Conservation (phyloP, 2,797 vertebrate species). For the Benthosema pterotum region DNA sequence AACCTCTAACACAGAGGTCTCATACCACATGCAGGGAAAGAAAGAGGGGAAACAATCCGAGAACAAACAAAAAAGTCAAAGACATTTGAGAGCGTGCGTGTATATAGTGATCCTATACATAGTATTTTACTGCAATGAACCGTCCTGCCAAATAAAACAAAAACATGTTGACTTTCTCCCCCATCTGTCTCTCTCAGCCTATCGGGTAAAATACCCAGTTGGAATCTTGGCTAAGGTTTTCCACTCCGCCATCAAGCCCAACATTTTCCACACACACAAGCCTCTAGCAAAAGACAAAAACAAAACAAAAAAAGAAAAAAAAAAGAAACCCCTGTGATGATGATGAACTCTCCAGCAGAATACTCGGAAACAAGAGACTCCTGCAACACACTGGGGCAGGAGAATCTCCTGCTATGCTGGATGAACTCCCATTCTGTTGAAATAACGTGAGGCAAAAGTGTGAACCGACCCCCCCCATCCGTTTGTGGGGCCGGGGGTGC, state of each 20-base stretch:
- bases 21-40: slow-evolving; percentile 42
- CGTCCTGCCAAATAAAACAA: slow-evolving; percentile 57
- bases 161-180: slow-evolving; percentile 24
- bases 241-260: slow-evolving; percentile 46
- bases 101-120: slow-evolving; percentile 25
- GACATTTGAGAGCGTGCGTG: slow-evolving; percentile 40
- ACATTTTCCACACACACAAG: slow-evolving; percentile 62
- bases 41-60: slow-evolving; percentile 57
- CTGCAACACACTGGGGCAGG: background rate
- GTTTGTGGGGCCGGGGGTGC: background rate
- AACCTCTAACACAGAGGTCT: slow-evolving; percentile 46
- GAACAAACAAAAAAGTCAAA: slow-evolving; percentile 60
- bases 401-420: background rate
- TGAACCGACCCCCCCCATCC: slow-evolving; percentile 20
- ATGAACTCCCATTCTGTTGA: background rate
- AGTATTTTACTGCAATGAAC: slow-evolving; percentile 52
- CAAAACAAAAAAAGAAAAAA: background rate
- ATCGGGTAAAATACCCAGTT: slow-evolving; percentile 37
- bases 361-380: slow-evolving; percentile 42
- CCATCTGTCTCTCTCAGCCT: slow-evolving; percentile 34
- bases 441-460: slow-evolving; percentile 16
- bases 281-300: slow-evolving; percentile 3
- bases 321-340: slow-evolving; percentile 25
- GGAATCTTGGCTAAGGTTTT: slow-evolving; percentile 59
- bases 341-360: slow-evolving; percentile 33